Conservation (phyloP, 2,797 vertebrate genomes). For the Argya squamiceps region DNA sequence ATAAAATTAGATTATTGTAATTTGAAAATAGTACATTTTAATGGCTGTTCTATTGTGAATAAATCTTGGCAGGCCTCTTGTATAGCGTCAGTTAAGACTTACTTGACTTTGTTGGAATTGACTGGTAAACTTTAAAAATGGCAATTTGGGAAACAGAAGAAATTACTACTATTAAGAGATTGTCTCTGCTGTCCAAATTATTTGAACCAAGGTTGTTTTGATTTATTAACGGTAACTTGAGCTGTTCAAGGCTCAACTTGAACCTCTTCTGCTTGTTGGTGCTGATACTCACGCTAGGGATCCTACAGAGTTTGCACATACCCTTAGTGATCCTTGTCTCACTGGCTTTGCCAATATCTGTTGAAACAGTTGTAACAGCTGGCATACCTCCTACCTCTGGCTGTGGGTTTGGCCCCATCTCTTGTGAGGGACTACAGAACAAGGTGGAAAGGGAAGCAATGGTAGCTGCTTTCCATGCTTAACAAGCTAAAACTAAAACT, state of each 20-base stretch:
- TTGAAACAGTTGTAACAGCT: not conserved
- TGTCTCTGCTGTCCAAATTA: not conserved
- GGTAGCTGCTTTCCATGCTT: not conserved
- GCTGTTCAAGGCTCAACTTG: not conserved
- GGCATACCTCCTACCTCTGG: not conserved
- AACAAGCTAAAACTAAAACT: not conserved
- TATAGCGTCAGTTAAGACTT: not conserved
- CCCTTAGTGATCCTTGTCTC: not conserved
- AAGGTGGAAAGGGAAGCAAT: not conserved
- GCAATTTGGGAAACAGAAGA: not conserved
- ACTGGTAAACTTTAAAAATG: not conserved
- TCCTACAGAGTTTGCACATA: not conserved
- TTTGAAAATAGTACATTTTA: slow-evolving; percentile 18
- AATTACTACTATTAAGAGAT: not conserved
- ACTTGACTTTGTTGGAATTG: not conserved
- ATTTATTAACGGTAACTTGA: not conserved
- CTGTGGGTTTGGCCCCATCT: not conserved
- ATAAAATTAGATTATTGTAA: slow-evolving; percentile 32
- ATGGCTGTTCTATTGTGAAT: not conserved
- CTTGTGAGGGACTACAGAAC: not conserved
- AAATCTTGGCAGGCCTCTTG: not conserved
- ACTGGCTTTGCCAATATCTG: not conserved
- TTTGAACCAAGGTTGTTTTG: not conserved
- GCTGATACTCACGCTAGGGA: not conserved
- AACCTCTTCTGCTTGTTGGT: not conserved